phyloP scores from a whole-genome alignment of 2,113 vertebrate species.

The Bambusicola thoracicus region DNA sequence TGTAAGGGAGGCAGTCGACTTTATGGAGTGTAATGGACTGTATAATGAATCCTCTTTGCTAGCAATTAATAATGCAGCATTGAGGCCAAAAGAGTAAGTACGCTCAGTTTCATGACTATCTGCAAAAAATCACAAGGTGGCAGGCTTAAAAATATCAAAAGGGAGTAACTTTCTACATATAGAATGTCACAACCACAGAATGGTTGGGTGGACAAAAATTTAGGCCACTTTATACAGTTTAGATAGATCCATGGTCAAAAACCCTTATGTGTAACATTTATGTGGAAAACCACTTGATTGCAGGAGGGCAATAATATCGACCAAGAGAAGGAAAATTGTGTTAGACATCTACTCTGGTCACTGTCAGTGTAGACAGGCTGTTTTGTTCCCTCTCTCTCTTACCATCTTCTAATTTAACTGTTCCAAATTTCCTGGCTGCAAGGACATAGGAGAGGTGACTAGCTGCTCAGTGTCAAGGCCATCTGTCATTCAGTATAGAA shows the following conservation, averaged over 20 bases:
- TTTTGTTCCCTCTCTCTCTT: background rate
- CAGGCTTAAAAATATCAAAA: background rate
- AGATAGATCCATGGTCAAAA: background rate
- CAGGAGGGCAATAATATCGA: background rate
- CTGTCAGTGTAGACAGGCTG: background rate
- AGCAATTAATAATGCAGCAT: background rate
- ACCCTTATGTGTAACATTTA: background rate
- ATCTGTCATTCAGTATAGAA: background rate
- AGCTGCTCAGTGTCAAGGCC: background rate
- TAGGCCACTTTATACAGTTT: background rate
- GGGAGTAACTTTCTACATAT: fast-evolving
- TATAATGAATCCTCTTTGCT: background rate
- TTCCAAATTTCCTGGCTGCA: background rate
- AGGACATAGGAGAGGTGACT: background rate
- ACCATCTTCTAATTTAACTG: background rate
- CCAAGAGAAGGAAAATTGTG: background rate
- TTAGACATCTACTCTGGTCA: background rate
- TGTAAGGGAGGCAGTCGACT: background rate
- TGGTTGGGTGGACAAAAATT: background rate
- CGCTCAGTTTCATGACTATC: background rate
- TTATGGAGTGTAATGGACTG: background rate
- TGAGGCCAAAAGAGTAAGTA: background rate
- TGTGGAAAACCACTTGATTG: background rate
- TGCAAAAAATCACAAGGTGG: background rate
- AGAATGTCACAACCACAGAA: background rate